Base-by-base conservation (phyloP, 64 coral and sea anemone genomes). In the Stylophora pistillata region DNA sequence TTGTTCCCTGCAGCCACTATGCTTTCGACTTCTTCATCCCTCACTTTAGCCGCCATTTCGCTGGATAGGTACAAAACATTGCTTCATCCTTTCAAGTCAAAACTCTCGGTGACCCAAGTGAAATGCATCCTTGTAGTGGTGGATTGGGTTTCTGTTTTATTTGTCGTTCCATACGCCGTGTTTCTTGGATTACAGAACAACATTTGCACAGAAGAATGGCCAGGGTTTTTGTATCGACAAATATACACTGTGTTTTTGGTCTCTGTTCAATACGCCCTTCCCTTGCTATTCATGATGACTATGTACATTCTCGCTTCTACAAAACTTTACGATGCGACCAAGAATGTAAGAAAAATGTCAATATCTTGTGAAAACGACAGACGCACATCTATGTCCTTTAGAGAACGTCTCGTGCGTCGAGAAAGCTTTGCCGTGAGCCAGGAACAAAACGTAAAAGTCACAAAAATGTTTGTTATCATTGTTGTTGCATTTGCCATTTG, bases 401-500 rank as follows among this genome's bases (percentile, higher is more conserved):
- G 23, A 64, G 61, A 64, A 64, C 16, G 23, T 23, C 61, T 21
- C 17, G 23, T 23, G 15, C 61, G 20, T 1, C 17, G 23, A 64
- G 61, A 64, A 64, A 64, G 61, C 20, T 64, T 64, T 23, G 61
- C 23, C 23, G 23, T 64, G 23, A 64, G 61, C 23, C 61, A 64
- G 16, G 74, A 77, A 30, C 55, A 88, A 18, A 94, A 90, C 57
- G 60, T 73, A 56, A 54, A 60, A 59, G 92, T 88, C 13, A 94
- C 92, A 0, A 94, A 90, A 68, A 94, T 94, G 87, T 94, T 94
- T 54, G 28, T 90, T 3, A 23, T 90, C n/a, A 74, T 94, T 30
- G 92, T 94, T 16, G 47, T 60, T 15, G 81, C 90, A 15, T 94
- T 94, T 56, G 63, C 92, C 9, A 56, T 87, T 2, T 94, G 85